Evolutionary conservation across 2,113 vertebrate genomes (phyloP), one percentile per base, ranked within the genome.

Genomic region (Grantiella picta): DNA sequence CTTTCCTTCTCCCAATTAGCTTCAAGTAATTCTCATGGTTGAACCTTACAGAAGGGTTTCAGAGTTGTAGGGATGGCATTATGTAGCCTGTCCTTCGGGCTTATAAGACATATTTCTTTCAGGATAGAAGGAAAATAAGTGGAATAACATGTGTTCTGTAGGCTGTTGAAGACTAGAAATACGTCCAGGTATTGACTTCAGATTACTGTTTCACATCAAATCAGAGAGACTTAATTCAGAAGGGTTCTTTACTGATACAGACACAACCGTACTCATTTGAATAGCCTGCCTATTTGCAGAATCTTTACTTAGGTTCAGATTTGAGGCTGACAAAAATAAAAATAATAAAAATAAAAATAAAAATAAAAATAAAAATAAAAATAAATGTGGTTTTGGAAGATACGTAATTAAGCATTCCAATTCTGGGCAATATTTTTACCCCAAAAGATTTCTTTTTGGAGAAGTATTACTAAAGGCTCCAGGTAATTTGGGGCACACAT

Each of bases 261-360:
- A 7, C 29, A 89, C 2, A 16, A 16, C 17, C 10, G 75, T 64
- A 25, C 7, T 57, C 1, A 68, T 54, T 71, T 66, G 50, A 53
- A 70, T 42, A 80, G 7, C 5, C 25, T 85, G 5, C 2, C 5
- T 66, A 5, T 83, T 73, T 63, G 49, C 4, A 6, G 47, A 73
- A 75, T 42, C 21, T 69, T 73, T 42, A 20, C 16, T 59, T 36
- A 15, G 4, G 11, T 54, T 88, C 72, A 75, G n/a, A 44, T 42
- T 38, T 76, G 29, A 73, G 16, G 15, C 14, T 64, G 80, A 66
- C 28, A 76, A 68, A 87, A 84, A 4, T 21, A 76, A 65, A 73
- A n/a, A n/a, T n/a, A 82, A 63, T 2, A 17, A 53, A 15, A 6
- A 0, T 10, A 15, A 6, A 0, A n/a, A n/a, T n/a, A n/a, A n/a